Evolutionary conservation across 2,113 vertebrate genomes (phyloP).

Genomic region (Halcyon malimbica): DNA sequence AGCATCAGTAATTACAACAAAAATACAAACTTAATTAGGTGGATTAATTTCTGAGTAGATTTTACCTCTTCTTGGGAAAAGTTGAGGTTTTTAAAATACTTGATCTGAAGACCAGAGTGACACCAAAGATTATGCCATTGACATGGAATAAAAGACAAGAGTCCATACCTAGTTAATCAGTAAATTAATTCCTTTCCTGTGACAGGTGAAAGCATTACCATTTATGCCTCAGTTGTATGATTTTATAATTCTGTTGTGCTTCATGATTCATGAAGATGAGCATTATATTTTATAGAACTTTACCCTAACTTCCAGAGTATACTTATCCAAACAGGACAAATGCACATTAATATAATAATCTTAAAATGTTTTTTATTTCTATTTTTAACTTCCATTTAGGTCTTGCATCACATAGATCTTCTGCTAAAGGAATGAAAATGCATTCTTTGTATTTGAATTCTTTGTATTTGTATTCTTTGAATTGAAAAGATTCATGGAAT

Average conservation of each 20-base stretch:
- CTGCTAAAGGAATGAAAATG: neutral
- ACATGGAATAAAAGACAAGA: neutral
- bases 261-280: neutral
- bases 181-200: neutral
- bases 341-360: neutral
- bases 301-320: neutral
- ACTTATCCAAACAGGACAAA: neutral
- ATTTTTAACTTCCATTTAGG: neutral
- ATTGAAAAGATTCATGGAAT: neutral
- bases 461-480: neutral
- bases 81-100: neutral
- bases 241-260: neutral
- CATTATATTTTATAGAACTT: neutral
- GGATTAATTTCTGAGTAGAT: neutral
- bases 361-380: neutral
- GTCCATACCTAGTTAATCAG: neutral
- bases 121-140: neutral
- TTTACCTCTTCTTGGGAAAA: neutral
- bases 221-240: neutral
- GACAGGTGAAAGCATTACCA: neutral
- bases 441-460: neutral
- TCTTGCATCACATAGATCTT: neutral
- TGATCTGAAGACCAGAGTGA: neutral
- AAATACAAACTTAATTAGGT: neutral
- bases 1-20: neutral